Percentiles rank a stretch among this genome's conserved stretches.
Conservation (phyloP, 2,888 invertebrate genomes). For the Luperina testacea region DNA sequence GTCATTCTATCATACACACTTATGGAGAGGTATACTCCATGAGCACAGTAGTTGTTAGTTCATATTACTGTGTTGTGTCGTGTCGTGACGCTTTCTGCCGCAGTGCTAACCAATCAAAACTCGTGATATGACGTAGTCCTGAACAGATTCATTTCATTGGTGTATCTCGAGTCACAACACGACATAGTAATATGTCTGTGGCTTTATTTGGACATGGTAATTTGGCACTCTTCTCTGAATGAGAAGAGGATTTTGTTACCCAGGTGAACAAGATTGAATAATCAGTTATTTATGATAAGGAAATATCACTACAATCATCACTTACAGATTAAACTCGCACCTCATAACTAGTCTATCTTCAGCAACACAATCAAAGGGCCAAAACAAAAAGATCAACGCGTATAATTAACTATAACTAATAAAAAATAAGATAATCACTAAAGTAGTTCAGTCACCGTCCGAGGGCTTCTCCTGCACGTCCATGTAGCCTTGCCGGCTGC, state of each 20-base stretch:
- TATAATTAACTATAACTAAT: conserved; percentile 58
- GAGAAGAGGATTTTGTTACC: not conserved
- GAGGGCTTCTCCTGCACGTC: conserved; percentile 83
- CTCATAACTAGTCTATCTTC: not conserved
- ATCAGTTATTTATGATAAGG: not conserved
- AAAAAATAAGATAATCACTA: conserved; percentile 54
- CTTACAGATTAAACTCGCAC: not conserved
- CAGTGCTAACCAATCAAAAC: not conserved
- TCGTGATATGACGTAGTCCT: not conserved
- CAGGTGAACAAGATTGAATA: not conserved
- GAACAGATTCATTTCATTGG: not conserved
- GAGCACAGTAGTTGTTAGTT: not conserved
- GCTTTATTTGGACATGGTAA: not conserved
- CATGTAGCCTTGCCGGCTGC: conserved; percentile 82
- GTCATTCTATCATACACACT: conserved; percentile 27
- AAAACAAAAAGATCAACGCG: conserved; percentile 36
- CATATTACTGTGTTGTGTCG: no score
- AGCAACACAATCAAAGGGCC: conserved; percentile 38
- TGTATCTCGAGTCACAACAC: not conserved
- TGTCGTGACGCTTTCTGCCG: not conserved
- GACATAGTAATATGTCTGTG: not conserved
- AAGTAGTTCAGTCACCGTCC: conserved; percentile 62
- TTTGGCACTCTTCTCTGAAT: not conserved
- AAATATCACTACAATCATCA: not conserved
- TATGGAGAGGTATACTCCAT: not conserved